A percentile compares a stretch with the other conserved stretches of the same genome.
Conservation (phyloP, 1,140 invertebrate genomes). For the Sinella curviseta region DNA sequence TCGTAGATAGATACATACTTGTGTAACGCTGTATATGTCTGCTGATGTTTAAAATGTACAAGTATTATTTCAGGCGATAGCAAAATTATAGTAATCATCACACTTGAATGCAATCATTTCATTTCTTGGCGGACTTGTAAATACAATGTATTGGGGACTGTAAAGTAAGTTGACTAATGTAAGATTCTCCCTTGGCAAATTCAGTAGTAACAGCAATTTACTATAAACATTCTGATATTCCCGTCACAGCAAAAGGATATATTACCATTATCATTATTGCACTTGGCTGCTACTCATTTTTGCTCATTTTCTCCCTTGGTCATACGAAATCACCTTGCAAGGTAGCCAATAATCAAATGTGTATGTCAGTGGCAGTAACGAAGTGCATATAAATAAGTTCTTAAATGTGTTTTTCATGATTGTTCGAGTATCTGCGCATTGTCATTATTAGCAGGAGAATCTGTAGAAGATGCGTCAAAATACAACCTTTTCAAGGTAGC, state of each 20-base stretch:
- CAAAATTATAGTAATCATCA: not conserved
- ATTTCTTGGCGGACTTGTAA: too few relatives aligned
- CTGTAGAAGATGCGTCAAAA: not conserved
- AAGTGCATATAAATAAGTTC: not conserved
- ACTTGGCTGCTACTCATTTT: not conserved
- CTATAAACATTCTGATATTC: not conserved
- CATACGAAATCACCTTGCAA: conserved; percentile 22
- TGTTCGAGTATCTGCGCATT: not conserved
- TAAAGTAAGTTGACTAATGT: too few relatives aligned
- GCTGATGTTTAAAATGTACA: not conserved
- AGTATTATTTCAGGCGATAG: not conserved
- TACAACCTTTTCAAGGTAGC: conserved; percentile 9
- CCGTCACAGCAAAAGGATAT: not conserved
- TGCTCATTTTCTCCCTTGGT: not conserved
- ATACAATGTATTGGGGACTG: too few relatives aligned
- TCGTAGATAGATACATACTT: not conserved
- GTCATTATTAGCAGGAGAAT: not conserved
- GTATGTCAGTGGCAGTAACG: not conserved
- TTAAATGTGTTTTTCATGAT: not conserved
- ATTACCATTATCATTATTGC: not conserved
- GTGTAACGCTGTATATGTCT: too few relatives aligned
- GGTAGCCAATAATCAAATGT: not conserved
- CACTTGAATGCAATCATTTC: too few relatives aligned
- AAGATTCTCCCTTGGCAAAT: not conserved
- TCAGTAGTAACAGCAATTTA: not conserved